Base-by-base conservation (phyloP, 2,113 vertebrate genomes). In the Silurus meridionalis region DNA sequence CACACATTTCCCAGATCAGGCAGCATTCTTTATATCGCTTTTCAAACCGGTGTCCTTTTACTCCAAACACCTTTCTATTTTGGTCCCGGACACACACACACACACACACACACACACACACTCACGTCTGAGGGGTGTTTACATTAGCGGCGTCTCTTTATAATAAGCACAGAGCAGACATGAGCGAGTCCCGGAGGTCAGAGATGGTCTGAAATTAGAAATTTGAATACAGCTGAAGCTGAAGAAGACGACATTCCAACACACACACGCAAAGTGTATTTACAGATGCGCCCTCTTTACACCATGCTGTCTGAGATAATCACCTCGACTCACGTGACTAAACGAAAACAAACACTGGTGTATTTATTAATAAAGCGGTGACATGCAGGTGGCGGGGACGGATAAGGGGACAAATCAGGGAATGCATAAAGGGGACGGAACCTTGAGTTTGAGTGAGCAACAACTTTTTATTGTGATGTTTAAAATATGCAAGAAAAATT, bases 11-110 rank as follows among this genome's bases (percentile, higher is more conserved):
- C 2, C 28, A 25, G 74, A 14, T 48, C 63, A 85, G 88, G 63
- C 9, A 86, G 86, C 50, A 83, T 85, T 87, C 83, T 78, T 58
- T 85, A 87, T 57, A 83, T 94, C 93, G 91, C 92, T 92, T 94
- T 93, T 93, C 93, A 92, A 90, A 60, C 89, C 0, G 28, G 92
- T 92, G 90, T 94, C 91, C 61, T 64, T 87, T 94, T 94, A 37
- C 78, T 25, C 53, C 37, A 71, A 61, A 74, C 79, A 46, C n/a
- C 46, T 63, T 86, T 92, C 94, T 91, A 90, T 89, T 69, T 89
- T 89, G 83, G 90, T 83, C 92, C 92, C 90, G 90, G 91, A 91
- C 91, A 91, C 91, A 91, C 66, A 87, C 50, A 7, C 8, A 50
- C 37, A 37, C 37, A 37, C 37, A 8, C 9, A 50, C 37, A 91